Conservation (phyloP, 2,797 vertebrate genomes). For the Onychomys torridus region DNA sequence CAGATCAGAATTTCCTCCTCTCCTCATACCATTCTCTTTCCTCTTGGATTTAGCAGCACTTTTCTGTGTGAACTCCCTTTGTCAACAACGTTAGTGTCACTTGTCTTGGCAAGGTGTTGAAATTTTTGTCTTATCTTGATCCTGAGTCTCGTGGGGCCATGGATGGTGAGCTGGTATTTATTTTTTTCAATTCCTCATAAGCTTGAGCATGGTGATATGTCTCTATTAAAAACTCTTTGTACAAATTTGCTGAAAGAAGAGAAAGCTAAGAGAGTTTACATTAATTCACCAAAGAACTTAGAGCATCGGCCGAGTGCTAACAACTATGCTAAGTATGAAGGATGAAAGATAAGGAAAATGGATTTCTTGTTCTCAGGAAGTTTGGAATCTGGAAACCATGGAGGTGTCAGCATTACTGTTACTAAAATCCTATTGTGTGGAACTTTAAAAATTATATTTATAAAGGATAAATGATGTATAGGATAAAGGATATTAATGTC, state of each 20-base stretch:
- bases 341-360: neutral
- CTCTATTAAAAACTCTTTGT: neutral
- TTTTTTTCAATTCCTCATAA: neutral
- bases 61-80: neutral
- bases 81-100: neutral
- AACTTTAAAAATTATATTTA: too few relatives aligned
- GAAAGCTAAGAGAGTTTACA: neutral
- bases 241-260: neutral
- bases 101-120: neutral
- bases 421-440: neutral
- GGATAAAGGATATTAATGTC: neutral
- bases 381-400: neutral
- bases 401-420: neutral
- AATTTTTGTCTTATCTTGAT: slow-evolving; percentile 7
- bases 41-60: neutral
- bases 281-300: slow-evolving; percentile 28
- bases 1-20: neutral
- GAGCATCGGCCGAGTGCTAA: neutral
- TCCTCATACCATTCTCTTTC: neutral
- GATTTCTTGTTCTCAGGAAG: neutral
- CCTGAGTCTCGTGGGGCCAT: neutral
- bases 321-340: neutral
- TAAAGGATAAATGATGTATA: too few relatives aligned
- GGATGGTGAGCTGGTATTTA: neutral
- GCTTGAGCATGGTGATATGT: neutral